These are phyloP conservation scores for Lochmaea capreae DNA, from an alignment of 2,888 invertebrate species.

Conservation along the genomic window DNA sequence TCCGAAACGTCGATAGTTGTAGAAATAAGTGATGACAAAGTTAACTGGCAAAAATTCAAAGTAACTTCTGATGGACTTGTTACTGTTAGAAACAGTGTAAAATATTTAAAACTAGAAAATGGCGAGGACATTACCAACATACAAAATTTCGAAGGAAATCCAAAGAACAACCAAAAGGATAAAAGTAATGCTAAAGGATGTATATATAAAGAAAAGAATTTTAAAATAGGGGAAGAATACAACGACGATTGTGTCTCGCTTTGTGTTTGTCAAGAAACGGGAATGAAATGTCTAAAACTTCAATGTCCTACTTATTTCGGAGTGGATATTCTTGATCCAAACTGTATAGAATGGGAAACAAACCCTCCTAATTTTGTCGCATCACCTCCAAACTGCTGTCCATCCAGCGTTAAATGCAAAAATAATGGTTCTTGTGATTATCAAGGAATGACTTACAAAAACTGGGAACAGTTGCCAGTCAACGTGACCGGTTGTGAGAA, in stretches of 20 bases:
- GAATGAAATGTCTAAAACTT: slow-evolving; percentile 81
- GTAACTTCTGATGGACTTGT: slow-evolving; percentile 59
- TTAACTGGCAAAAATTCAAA: slow-evolving; percentile 65
- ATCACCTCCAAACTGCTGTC: slow-evolving; percentile 83
- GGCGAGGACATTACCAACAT: slow-evolving; percentile 59
- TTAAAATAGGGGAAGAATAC: slow-evolving; percentile 75
- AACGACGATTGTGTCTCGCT: slow-evolving; percentile 85
- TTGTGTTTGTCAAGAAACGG: slow-evolving; percentile 79
- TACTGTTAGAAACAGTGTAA: slow-evolving; percentile 52
- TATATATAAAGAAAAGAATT: slow-evolving; percentile 59
- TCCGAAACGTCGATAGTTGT: slow-evolving; percentile 59
- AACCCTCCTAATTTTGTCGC: slow-evolving; percentile 78
- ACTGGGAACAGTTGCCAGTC: slow-evolving; percentile 86
- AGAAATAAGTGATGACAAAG: slow-evolving; percentile 65
- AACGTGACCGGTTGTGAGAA: slow-evolving; percentile 87
- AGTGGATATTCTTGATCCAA: slow-evolving; percentile 84
- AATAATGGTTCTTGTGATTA: slow-evolving; percentile 86
- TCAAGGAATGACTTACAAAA: slow-evolving; percentile 74
- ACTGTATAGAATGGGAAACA: slow-evolving; percentile 88
- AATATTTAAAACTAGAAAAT: slow-evolving; percentile 60
- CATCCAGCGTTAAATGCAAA: slow-evolving; percentile 80
- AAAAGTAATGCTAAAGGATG: slow-evolving; percentile 51
- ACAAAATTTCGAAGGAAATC: slow-evolving; percentile 41
- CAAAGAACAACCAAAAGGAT: slow-evolving; percentile 43
- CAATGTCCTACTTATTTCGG: slow-evolving; percentile 88